Percentiles rank a stretch among this genome's conserved stretches.
Conservation (phyloP, 2,888 invertebrate genomes). For the Pemphredon lugubris region DNA sequence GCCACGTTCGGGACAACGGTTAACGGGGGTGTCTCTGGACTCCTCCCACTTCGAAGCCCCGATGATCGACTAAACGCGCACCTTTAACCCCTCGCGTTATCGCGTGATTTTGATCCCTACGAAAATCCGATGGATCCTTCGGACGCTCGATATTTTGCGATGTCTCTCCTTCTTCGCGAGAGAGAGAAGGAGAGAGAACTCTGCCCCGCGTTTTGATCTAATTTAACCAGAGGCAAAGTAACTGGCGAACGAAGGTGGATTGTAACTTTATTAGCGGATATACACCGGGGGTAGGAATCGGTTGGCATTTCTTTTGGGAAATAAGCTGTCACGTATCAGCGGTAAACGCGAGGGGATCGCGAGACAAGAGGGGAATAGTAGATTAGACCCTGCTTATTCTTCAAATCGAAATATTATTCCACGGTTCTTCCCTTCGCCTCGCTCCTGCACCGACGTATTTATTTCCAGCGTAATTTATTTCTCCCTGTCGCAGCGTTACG, state of each 20-base stretch:
- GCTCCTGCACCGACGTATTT: no score
- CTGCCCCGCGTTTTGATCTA: no score
- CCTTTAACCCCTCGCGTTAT: no score
- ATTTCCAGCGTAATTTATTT: slow-evolving; percentile 40
- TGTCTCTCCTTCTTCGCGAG: no score
- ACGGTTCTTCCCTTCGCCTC: slow-evolving; percentile 1
- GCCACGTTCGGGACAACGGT: slow-evolving; percentile 57
- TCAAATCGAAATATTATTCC: slow-evolving; percentile 58
- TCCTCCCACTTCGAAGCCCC: slow-evolving; percentile 43
- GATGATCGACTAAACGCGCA: no score
- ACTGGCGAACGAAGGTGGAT: no score
- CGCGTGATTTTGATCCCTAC: no score
- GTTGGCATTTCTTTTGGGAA: slow-evolving; percentile 52
- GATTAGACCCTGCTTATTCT: slow-evolving; percentile 60
- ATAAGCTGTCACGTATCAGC: slow-evolving; percentile 64
- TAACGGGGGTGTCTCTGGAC: slow-evolving; percentile 45
- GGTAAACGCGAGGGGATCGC: slow-evolving; percentile 52
- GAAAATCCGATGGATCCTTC: no score
- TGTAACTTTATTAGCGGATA: slow-evolving; percentile 52
- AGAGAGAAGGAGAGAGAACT: background rate
- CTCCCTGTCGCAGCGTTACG: slow-evolving; percentile 10
- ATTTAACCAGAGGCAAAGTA: no score
- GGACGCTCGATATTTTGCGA: no score
- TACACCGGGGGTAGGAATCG: background rate
- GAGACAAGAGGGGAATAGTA: slow-evolving; percentile 47